A percentile compares a stretch with the other conserved stretches of the same genome.
Conservation (phyloP, 1,140 invertebrate species). For the Drosophila chauvacae region DNA sequence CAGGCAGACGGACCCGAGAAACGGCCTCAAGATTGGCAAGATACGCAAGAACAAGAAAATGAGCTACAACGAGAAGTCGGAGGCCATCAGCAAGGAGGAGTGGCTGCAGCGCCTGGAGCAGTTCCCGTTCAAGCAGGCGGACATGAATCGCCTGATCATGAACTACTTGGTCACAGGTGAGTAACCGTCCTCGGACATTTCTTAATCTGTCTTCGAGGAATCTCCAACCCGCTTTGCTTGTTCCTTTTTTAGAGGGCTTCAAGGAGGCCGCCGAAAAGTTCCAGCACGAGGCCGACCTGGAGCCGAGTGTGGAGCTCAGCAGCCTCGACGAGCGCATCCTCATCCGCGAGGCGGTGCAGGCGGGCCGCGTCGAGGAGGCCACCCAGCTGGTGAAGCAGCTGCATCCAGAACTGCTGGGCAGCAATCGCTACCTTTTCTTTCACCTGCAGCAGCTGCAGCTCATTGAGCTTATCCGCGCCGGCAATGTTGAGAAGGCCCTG, state of each 20-base stretch:
- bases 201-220: too few relatives aligned
- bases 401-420: slow-evolving; percentile 97
- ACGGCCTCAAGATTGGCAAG: slow-evolving; percentile 87
- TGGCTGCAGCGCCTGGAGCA: slow-evolving; percentile 90
- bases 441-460: slow-evolving; percentile 98
- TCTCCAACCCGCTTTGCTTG: background rate
- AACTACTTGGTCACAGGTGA: slow-evolving; percentile 96
- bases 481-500: slow-evolving; percentile 97
- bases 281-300: slow-evolving; percentile 95
- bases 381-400: slow-evolving; percentile 96
- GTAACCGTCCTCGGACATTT: background rate
- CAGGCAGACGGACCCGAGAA: slow-evolving; percentile 30
- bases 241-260: slow-evolving; percentile 92
- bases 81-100: slow-evolving; percentile 85
- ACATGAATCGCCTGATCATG: slow-evolving; percentile 99
- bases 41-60: slow-evolving; percentile 88
- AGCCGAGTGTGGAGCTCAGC: slow-evolving; percentile 93
- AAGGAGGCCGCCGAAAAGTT: slow-evolving; percentile 99
- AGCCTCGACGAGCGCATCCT: slow-evolving; percentile 96
- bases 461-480: slow-evolving; percentile 95
- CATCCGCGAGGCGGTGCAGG: slow-evolving; percentile 97
- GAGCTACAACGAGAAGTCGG: slow-evolving; percentile 82
- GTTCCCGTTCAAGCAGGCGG: slow-evolving; percentile 93
- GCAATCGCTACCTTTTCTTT: slow-evolving; percentile 97
- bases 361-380: slow-evolving; percentile 96